Conservation (phyloP, 2,797 vertebrate species). For the Sciaenops ocellatus region DNA sequence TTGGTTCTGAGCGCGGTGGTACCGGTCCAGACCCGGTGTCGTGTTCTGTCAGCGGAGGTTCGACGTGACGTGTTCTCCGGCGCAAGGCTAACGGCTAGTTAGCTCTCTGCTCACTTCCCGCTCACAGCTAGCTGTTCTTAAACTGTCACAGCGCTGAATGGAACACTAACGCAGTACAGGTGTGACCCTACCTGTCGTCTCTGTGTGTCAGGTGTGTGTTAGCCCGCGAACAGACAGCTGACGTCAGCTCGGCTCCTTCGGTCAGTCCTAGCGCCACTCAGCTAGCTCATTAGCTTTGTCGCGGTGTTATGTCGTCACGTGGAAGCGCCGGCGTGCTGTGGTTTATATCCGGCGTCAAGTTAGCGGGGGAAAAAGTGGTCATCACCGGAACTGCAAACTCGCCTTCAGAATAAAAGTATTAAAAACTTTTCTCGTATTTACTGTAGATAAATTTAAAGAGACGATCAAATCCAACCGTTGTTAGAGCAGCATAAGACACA, state of each 20-base stretch:
- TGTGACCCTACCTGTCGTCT: slow-evolving; percentile 58
- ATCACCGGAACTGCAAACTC: not conserved
- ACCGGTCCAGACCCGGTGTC: no score
- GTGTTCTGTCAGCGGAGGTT: not conserved
- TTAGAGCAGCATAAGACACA: not conserved
- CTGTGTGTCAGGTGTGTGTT: slow-evolving; percentile 7
- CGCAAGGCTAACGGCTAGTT: slow-evolving; percentile 52
- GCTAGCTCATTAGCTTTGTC: slow-evolving; percentile 45
- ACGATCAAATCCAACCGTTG: not conserved
- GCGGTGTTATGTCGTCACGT: slow-evolving; percentile 34
- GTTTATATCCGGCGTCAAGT: not conserved
- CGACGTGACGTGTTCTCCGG: slow-evolving; percentile 47
- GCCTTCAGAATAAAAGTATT: slow-evolving; percentile 15
- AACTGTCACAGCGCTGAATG: rapidly evolving
- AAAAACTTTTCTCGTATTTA: not conserved
- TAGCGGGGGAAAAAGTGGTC: not conserved
- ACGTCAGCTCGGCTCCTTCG: slow-evolving; percentile 24
- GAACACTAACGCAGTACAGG: no score
- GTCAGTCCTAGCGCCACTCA: slow-evolving; percentile 20
- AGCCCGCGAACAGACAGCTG: not conserved
- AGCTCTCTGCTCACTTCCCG: not conserved
- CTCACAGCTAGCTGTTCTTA: not conserved
- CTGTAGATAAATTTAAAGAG: no score
- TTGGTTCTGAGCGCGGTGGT: no score
- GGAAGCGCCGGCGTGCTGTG: not conserved